Base-by-base conservation (phyloP, 2,888 invertebrate species). In the Temnothorax unifasciatus region DNA sequence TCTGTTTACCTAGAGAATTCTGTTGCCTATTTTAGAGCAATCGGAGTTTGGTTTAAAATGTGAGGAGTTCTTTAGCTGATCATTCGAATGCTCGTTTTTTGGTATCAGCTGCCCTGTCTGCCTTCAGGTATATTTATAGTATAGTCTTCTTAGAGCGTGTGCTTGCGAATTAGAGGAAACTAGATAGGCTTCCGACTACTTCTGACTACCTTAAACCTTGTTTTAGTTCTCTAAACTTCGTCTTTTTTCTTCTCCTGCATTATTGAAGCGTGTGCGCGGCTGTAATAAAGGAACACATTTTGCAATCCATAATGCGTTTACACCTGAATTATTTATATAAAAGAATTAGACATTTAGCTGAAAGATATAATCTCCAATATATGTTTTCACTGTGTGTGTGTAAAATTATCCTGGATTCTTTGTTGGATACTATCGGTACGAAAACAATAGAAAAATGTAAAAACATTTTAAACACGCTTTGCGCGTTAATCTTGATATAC, bases 1-100 rank as follows among this genome's bases (percentile, higher is more conserved):
- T n/a, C n/a, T n/a, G n/a, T n/a, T n/a, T 18, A 15, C 13, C 41
- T 54, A n/a, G 54, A 44, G 54, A 68, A 54, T 57, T 76, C 5
- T n/a, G 11, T 18, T 18, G 5, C 41, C 25, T 21, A 8, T 54
- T 41, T 63, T 38, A 38, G 13, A 77, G 52, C 25, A 61, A 87
- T 85, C 76, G 59, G 29, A 59, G 59, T 29, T 85, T 59, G 34
- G 79, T 82, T 83, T 86, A 88, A 86, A 87, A 91, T 91, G 90
- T 92, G 89, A 93, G 13, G 91, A 90, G 91, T 93, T 92, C 92
- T 91, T 92, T 86, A 92, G 91, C 91, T 89, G 88, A 91, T 91
- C 88, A 90, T 91, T 86, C 86, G 88, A 87, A 90, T 90, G 90
- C 61, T 89, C 87, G 91, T 90, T 91, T 91, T 92, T 91, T 91